A percentile compares a stretch with the other conserved stretches of the same genome.
phyloP scores from a whole-genome alignment of 2,113 vertebrate species.

The Lethenteron reissneri region DNA sequence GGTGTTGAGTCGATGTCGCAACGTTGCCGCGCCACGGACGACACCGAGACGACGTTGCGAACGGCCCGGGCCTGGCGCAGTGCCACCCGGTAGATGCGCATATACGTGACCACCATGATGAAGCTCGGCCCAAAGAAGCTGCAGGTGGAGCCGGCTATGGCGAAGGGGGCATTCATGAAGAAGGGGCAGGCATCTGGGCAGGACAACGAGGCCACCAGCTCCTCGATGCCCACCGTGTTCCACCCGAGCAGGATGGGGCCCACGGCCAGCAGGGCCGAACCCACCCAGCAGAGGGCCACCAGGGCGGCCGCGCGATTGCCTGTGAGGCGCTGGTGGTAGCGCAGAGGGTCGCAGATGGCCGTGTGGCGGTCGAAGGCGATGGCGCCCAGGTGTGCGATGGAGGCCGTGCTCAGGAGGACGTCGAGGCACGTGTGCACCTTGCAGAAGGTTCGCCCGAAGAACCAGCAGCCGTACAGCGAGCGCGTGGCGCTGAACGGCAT shows the following conservation, averaged over 20 bases:
- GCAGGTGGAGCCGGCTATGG: conserved; percentile 21
- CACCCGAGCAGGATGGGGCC: conserved; percentile 38
- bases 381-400: conserved; percentile 41
- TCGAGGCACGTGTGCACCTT: conserved; percentile 34
- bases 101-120: conserved; percentile 17
- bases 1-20: background rate
- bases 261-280: conserved; percentile 33
- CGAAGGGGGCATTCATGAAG: conserved; percentile 23
- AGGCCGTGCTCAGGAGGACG: conserved; percentile 35
- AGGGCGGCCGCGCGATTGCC: conserved; percentile 20
- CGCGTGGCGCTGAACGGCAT: conserved; percentile 52
- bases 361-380: conserved; percentile 42
- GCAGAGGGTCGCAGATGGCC: conserved; percentile 33
- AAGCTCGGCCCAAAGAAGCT: conserved; percentile 21
- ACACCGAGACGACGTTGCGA: conserved; percentile 16
- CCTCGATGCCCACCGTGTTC: conserved; percentile 30
- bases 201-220: conserved; percentile 10
- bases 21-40: conserved; percentile 17
- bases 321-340: conserved; percentile 33
- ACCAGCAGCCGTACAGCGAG: conserved; percentile 40
- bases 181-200: conserved; percentile 7
- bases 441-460: conserved; percentile 40
- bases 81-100: conserved; percentile 54
- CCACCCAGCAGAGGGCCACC: conserved; percentile 33
- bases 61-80: conserved; percentile 49